Evolutionary conservation across 1,140 invertebrate genomes (phyloP), one percentile per base, ranked within the genome.

Genomic region (Dendroctonus valens): DNA sequence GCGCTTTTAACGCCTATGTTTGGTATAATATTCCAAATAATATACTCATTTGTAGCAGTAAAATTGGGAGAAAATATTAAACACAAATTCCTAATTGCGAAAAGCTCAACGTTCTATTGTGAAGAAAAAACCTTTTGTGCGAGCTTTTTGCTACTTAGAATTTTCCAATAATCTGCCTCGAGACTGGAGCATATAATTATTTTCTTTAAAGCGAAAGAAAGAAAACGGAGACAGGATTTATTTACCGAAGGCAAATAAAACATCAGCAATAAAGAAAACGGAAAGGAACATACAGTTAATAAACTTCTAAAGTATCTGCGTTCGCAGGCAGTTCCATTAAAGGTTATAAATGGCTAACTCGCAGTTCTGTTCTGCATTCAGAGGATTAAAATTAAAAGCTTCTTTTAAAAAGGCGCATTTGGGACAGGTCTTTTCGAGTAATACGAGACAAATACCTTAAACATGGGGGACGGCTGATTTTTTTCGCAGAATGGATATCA

Each of bases 311-410:
- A 65, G 53, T 57, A 46, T 57, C 49, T 37, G 14, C 42, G 26
- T 57, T 60, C 48, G 12, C 49, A 51, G 40, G 59, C 54, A 60
- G 55, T 69, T 70, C 69, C 69, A 70, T 70, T 70, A 70, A 60
- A 52, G 58, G 69, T 70, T 65, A 70, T 70, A 70, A 70, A 70
- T 70, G 69, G 66, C 69, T 59, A 70, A 69, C 64, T 70, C 62
- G 53, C 64, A 50, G 67, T 65, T 64, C 59, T 69, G 41, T 63
- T 70, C 58, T 70, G 64, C 66, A 65, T 57, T 66, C 52, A 41
- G 49, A 49, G 53, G 65, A 70, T 70, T 70, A 68, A 70, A 69
- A 69, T 59, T 67, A 62, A 63, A 62, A 67, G 68, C 54, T 62
- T 53, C 59, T 69, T 69, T 69, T 57, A 57, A 65, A 67, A 67